Evolutionary conservation across 2,888 invertebrate genomes (phyloP), one percentile per base, ranked within the genome.

Genomic region (Drosophila rubida): DNA sequence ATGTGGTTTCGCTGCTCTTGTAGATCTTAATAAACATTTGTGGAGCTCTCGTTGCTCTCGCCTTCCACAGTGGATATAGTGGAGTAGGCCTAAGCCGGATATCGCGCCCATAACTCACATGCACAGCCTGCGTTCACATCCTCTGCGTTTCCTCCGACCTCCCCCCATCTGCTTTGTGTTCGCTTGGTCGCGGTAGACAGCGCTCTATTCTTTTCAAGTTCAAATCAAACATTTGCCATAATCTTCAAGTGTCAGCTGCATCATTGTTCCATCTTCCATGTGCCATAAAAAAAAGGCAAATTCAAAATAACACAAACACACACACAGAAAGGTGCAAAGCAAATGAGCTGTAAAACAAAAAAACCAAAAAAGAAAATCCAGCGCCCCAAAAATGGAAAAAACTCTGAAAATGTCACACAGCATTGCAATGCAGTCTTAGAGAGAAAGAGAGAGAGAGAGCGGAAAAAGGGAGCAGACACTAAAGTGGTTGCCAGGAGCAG

Each of bases 201-300:
- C 61, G 30, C 50, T 60, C 50, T 60, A 44, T 22, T 51, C 37
- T 74, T 87, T 84, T 84, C 83, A 88, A 84, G 87, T 88, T 84
- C 84, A 84, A 86, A 74, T 70, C 82, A 82, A 82, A 82, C 87
- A 82, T 82, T 82, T 72, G 87, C 79, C 67, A 75, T 86, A 84
- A 84, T 88, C 83, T 71, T 75, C 69, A 67, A 75, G 69, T 77
- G 70, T 87, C 86, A 85, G 81, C 81, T 81, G 85, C 85, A 73
- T 63, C 69, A 67, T 66, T 74, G 80, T 70, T 61, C 19, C 19
- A 11, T 32, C 32, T 32, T n/a, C 4, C 61, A 53, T 58, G 41
- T 63, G 35, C 19, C 35, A 23, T 27, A 42, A 49, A 58, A 69
- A 76, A 72, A 53, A 66, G 59, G 62, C 64, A 67, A 65, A 69